Conservation (phyloP, 2,888 invertebrate species). For the Frankliniella intonsa region DNA sequence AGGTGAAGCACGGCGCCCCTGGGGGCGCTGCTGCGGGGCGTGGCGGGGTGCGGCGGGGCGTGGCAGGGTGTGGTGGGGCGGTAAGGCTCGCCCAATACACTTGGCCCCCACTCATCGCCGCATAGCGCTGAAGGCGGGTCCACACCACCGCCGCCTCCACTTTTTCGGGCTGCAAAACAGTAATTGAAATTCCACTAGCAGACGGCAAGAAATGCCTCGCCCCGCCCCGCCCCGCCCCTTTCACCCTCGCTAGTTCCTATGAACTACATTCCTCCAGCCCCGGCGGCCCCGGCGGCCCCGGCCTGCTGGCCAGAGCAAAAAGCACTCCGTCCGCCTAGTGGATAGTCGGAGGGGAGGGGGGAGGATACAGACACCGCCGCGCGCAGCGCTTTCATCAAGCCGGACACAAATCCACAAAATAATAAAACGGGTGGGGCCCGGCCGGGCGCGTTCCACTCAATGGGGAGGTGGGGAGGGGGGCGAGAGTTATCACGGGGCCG, state of each 20-base stretch:
- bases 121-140: neutral
- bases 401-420: too few species aligned
- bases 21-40: neutral
- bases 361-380: too few species aligned
- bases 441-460: too few species aligned
- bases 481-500: too few species aligned
- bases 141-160: neutral
- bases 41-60: neutral
- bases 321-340: too few species aligned
- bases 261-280: neutral
- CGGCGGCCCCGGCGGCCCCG: neutral
- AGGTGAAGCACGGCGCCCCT: neutral
- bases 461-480: too few species aligned
- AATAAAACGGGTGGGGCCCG: too few species aligned
- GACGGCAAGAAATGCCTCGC: neutral
- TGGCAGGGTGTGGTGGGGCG: neutral
- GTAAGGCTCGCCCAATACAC: neutral
- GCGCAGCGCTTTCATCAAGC: too few species aligned
- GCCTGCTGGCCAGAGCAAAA: too few species aligned
- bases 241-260: neutral
- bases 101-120: neutral
- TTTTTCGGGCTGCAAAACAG: slow-evolving; percentile 21
- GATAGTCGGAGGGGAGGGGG: too few species aligned
- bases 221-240: neutral
- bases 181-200: slow-evolving; percentile 25